A percentile compares a stretch with the other conserved stretches of the same genome.
These are phyloP conservation scores for Lepidocolaptes lacrymiger DNA, from an alignment of 2,797 vertebrate genomes.

Conservation along the genomic window DNA sequence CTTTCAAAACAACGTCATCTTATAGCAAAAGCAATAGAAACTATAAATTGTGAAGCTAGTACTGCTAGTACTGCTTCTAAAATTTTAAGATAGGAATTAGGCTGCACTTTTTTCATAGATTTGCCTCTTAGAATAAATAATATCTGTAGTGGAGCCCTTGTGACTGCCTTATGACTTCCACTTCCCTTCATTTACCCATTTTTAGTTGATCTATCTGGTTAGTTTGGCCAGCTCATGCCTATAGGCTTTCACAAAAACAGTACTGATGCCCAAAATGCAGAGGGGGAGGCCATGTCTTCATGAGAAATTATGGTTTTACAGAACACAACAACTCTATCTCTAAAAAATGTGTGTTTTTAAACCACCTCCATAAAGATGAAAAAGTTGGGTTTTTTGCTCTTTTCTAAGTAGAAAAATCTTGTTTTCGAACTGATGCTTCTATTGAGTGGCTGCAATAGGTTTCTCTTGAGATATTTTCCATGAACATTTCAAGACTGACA, in stretches of 20 bases:
- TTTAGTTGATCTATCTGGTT: not conserved
- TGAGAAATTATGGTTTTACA: not conserved
- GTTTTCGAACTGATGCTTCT: not conserved
- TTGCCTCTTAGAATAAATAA: not conserved
- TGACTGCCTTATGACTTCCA: not conserved
- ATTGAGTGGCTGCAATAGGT: not conserved
- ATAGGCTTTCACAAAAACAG: not conserved
- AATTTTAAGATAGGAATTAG: not conserved
- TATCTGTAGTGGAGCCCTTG: not conserved
- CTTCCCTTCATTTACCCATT: not conserved
- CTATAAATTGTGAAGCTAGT: not conserved
- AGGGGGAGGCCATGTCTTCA: not conserved
- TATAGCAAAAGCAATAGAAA: slow-evolving; percentile 24
- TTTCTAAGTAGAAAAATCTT: not conserved
- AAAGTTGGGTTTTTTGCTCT: not conserved
- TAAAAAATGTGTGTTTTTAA: not conserved
- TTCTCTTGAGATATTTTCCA: not conserved
- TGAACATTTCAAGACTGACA: not conserved
- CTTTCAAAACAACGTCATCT: not conserved
- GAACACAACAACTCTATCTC: not conserved
- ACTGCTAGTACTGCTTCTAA: not conserved
- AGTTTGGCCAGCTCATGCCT: not conserved
- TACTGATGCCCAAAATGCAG: not conserved
- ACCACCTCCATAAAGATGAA: not conserved
- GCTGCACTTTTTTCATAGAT: not conserved